Base-by-base conservation (phyloP, 1,140 invertebrate species). In the Cepaea nemoralis region DNA sequence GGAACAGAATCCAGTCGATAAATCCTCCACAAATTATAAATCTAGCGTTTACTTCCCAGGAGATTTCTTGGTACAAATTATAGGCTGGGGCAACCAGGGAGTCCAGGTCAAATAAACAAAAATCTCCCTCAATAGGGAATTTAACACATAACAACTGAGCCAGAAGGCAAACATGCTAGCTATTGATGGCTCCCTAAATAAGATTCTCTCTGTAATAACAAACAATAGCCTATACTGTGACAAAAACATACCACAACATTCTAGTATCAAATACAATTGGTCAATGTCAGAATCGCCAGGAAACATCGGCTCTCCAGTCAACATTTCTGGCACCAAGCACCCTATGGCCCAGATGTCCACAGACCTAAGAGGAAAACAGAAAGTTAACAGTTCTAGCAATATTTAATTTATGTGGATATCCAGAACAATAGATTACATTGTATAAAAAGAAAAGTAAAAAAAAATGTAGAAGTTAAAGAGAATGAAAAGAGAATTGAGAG, bases 271-370 rank as follows among this genome's bases (percentile, higher is more conserved):
- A 84, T 91, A 92, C 0, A 92, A 85, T 82, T 92, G 91, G 82
- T 92, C 91, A 77, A 92, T 89, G 84, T 92, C 91, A 14, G 91
- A 92, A 73, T 91, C 91, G 0, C 91, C 91, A 19, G 91, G 91
- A 85, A 91, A 92, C 35, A 92, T 83, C 42, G 91, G 91, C 70
- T 91, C 88, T 55, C 90, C 91, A 6, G 89, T 92, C 67, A 92
- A 85, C 87, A 92, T 90, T 83, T 92, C 91, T 66, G 88, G 88
- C 75, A 90, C 55, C 24, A 92, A 76, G 85, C 91, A 91, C 10
- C 91, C 91, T 39, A 92, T 86, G 63, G 91, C 91, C 91, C 91
- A 92, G 40, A 92, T 88, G 83, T 92, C 91, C 67, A 92, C 91
- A 69, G 91, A 91, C 78, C 90, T 91, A 83, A 22, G 87, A 86